Percentiles rank a stretch among this genome's conserved stretches.
Conservation (phyloP, 2,113 vertebrate species). For the Propithecus coquereli region DNA sequence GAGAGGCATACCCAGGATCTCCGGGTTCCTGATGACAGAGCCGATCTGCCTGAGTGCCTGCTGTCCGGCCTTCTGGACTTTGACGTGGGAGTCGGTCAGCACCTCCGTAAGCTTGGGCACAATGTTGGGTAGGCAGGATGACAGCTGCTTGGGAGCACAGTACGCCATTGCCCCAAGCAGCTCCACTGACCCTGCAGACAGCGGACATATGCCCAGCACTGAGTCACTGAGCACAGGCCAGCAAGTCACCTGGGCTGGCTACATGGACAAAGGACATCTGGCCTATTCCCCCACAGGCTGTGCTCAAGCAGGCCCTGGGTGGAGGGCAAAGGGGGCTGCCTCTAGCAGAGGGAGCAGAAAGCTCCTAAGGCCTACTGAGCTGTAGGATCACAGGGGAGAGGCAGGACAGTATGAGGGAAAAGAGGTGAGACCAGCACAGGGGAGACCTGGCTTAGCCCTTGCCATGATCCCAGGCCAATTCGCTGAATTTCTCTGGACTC, state of each 20-base stretch:
- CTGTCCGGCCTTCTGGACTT: conserved; percentile 98
- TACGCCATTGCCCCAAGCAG: conserved; percentile 97
- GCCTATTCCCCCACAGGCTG: not conserved
- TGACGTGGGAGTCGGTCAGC: conserved; percentile 97
- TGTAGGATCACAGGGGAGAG: not conserved
- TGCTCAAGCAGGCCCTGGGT: not conserved
- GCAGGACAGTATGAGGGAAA: not conserved
- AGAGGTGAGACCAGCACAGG: not conserved
- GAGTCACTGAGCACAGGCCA: not conserved
- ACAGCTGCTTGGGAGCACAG: conserved; percentile 98
- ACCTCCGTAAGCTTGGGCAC: conserved; percentile 98
- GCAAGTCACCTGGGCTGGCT: not conserved
- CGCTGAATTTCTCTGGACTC: not conserved
- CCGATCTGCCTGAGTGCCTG: conserved; percentile 97
- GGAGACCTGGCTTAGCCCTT: not conserved
- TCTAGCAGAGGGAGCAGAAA: not conserved
- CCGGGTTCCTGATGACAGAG: conserved; percentile 97
- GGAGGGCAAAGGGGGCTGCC: not conserved
- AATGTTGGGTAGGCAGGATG: conserved; percentile 97
- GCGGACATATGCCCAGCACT: not conserved
- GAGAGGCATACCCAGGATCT: conserved; percentile 90
- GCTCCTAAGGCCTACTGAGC: not conserved
- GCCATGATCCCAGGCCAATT: not conserved
- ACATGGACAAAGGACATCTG: not conserved
- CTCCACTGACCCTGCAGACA: conserved; percentile 93